phyloP scores from a whole-genome alignment of 2,888 invertebrate genomes.

The Andrena bucephala region DNA sequence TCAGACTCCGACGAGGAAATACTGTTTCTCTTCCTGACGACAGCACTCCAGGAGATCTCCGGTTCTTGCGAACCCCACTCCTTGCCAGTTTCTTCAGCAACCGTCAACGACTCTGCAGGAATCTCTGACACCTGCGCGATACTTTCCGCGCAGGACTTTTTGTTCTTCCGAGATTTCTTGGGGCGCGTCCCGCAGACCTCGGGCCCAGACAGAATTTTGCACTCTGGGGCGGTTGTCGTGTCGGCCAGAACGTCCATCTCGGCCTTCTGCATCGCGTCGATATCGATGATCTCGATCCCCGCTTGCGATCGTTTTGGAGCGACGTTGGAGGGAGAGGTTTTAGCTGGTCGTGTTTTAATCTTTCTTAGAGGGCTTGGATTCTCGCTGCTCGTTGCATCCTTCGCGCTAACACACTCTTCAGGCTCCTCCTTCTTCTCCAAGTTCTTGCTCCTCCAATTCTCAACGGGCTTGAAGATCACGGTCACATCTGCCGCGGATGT shows the following conservation, averaged over 20 bases:
- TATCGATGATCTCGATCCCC: constrained; percentile 79
- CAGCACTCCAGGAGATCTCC: constrained; percentile 72
- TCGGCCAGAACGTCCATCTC: constrained; percentile 69
- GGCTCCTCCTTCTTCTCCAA: constrained; percentile 64
- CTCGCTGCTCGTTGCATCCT: constrained; percentile 30
- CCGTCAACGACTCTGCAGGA: constrained; percentile 17
- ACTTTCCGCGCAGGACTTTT: constrained; percentile 59
- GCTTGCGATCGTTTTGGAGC: constrained; percentile 47
- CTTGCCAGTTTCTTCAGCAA: constrained; percentile 21
- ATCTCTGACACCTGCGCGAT: constrained; percentile 26
- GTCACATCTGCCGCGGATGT: constrained; percentile 71
- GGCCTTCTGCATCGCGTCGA: constrained; percentile 79
- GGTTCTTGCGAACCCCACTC: constrained; percentile 8
- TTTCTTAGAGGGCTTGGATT: constrained; percentile 51
- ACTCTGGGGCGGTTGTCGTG: constrained; percentile 66
- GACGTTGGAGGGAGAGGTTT: constrained; percentile 27
- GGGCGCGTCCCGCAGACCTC: constrained; percentile 62
- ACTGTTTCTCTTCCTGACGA: constrained; percentile 66
- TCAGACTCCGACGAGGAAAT: constrained; percentile 54
- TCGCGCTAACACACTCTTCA: constrained; percentile 64
- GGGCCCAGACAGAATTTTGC: constrained; percentile 72
- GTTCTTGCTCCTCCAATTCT: constrained; percentile 68
- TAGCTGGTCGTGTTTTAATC: constrained; percentile 32
- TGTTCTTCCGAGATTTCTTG: constrained; percentile 73
- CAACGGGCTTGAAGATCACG: constrained; percentile 71